Percentiles rank a stretch among this genome's conserved stretches.
Conservation (phyloP, 1,140 invertebrate species). For the Magallana gigas region DNA sequence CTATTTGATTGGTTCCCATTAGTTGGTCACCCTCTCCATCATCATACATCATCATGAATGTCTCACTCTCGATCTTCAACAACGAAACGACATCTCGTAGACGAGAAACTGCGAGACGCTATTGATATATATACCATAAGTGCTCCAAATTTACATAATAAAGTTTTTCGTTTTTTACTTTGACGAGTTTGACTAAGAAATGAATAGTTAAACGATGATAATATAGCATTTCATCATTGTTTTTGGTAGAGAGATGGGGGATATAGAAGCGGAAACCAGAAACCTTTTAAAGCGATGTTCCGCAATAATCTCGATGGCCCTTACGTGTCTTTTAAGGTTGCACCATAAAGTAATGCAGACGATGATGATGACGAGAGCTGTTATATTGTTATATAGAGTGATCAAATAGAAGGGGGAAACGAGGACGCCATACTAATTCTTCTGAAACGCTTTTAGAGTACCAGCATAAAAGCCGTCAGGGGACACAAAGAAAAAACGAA, state of each 20-base stretch:
- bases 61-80: neutral
- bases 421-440: conserved; percentile 13
- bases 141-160: no score
- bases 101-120: neutral
- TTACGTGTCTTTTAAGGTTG: conserved; percentile 1
- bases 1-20: conserved; percentile 3
- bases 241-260: neutral
- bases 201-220: no score
- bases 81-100: neutral
- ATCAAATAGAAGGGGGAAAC: neutral
- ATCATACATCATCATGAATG: neutral
- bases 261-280: neutral
- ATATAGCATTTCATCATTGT: no score
- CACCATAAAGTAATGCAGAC: neutral
- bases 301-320: neutral
- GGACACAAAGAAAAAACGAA: conserved; percentile 15
- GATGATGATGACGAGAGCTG: conserved; percentile 6
- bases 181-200: no score
- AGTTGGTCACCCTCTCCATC: conserved; percentile 28
- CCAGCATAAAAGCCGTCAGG: conserved; percentile 17
- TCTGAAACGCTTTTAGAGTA: conserved; percentile 11
- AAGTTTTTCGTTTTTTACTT: no score
- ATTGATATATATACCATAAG: no score
- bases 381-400: conserved; percentile 19
- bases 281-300: neutral